Conservation (phyloP, 2,888 invertebrate species). For the Ptychoptera albimana region DNA sequence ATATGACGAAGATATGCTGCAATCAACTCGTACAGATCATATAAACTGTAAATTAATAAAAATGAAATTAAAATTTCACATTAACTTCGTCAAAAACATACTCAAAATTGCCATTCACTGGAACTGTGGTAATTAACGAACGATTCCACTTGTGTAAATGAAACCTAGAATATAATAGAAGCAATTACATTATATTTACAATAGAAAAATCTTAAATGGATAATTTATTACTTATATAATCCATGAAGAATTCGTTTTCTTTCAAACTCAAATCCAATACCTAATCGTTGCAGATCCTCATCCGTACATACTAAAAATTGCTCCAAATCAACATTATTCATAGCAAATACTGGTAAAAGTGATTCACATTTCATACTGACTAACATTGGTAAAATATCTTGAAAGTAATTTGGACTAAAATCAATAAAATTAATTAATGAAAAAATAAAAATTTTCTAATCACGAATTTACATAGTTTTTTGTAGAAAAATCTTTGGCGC, state of each 20-base stretch:
- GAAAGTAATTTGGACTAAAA: slow-evolving; percentile 19
- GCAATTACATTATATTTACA: neutral
- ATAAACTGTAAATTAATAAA: too few species aligned
- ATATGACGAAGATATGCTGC: too few species aligned
- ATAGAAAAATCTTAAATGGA: neutral
- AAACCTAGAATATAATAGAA: too few species aligned
- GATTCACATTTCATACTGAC: slow-evolving; percentile 17
- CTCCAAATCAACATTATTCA: slow-evolving; percentile 17
- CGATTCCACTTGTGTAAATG: too few species aligned
- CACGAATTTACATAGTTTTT: neutral
- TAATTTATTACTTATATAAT: slow-evolving; percentile 20
- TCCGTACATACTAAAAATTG: slow-evolving; percentile 25
- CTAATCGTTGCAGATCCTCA: slow-evolving; percentile 17
- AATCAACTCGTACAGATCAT: too few species aligned
- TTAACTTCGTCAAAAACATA: too few species aligned
- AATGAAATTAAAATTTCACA: too few species aligned
- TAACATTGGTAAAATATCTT: slow-evolving; percentile 22
- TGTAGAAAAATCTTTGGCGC: slow-evolving; percentile 4
- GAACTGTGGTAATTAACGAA: too few species aligned
- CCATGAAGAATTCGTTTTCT: slow-evolving; percentile 23
- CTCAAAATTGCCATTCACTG: too few species aligned
- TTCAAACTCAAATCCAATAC: slow-evolving; percentile 21
- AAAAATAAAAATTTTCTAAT: neutral
- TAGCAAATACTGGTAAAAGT: slow-evolving; percentile 20
- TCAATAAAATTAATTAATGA: neutral